Percentiles rank a stretch among this genome's conserved stretches.
These are phyloP conservation scores for Adoxophyes honmai DNA, from an alignment of 1,140 invertebrate genomes.

Conservation along the genomic window DNA sequence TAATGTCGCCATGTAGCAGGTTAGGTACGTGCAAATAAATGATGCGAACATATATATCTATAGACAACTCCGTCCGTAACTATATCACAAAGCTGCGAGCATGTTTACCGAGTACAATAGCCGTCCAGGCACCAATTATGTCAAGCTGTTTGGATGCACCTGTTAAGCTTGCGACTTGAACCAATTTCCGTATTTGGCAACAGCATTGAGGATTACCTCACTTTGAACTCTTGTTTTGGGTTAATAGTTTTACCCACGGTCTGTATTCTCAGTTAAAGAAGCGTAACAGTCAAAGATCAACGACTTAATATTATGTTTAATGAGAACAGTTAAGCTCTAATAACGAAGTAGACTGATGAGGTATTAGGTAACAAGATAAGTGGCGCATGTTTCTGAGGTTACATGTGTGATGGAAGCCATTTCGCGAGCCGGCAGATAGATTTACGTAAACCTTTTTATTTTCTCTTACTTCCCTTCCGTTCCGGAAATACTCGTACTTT, in stretches of 20 bases:
- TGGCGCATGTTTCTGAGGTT: too few relatives aligned
- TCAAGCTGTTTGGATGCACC: background rate
- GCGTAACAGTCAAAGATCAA: background rate
- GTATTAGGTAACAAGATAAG: too few relatives aligned
- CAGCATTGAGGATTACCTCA: slow-evolving; percentile 11
- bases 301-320: too few relatives aligned
- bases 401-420: too few relatives aligned
- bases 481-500: too few relatives aligned
- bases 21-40: background rate
- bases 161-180: background rate
- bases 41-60: background rate
- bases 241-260: slow-evolving; percentile 15
- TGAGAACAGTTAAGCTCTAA: too few relatives aligned
- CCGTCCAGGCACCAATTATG: background rate
- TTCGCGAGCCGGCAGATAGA: too few relatives aligned
- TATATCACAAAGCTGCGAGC: too few relatives aligned
- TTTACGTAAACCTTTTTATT: too few relatives aligned
- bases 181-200: background rate
- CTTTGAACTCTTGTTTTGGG: slow-evolving; percentile 2
- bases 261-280: background rate
- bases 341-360: too few relatives aligned
- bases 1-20: background rate
- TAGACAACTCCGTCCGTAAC: too few relatives aligned
- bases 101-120: background rate
- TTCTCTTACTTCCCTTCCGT: too few relatives aligned